Evolutionary conservation across 2,888 invertebrate species (phyloP).

Genomic region (Rhogogaster chlorosoma): DNA sequence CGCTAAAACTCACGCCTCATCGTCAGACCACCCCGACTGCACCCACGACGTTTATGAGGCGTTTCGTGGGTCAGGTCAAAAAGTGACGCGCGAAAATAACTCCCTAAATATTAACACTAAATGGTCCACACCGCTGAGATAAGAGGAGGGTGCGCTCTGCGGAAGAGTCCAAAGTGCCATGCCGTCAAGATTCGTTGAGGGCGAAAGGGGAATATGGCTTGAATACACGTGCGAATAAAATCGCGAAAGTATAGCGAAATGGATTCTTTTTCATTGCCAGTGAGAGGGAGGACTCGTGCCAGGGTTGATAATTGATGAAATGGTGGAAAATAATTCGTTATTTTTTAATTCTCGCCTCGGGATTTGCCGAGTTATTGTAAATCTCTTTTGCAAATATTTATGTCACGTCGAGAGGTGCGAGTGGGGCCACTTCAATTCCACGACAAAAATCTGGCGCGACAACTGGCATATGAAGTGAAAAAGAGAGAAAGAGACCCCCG

Average conservation of each 20-base stretch:
- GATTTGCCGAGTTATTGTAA: neutral
- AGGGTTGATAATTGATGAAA: neutral
- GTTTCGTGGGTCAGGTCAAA: slow-evolving; percentile 33
- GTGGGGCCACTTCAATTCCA: neutral
- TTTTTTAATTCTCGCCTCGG: neutral
- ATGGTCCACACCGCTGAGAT: slow-evolving; percentile 20
- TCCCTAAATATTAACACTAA: slow-evolving; percentile 40
- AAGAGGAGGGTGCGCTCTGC: neutral
- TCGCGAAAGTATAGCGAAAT: neutral
- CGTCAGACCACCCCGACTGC: slow-evolving; percentile 4
- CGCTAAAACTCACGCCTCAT: neutral
- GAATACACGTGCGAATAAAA: slow-evolving; percentile 8
- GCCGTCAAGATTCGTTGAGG: slow-evolving; percentile 26
- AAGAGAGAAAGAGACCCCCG: neutral
- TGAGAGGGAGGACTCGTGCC: neutral
- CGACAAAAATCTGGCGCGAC: neutral
- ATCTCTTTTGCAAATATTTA: neutral
- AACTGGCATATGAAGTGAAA: neutral
- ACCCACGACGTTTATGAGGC: slow-evolving; percentile 48
- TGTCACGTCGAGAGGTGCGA: neutral
- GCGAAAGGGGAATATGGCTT: neutral
- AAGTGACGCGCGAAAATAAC: slow-evolving; percentile 37
- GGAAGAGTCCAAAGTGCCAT: slow-evolving; percentile 3
- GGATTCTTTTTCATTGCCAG: neutral
- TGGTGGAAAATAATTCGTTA: neutral